Percentiles rank a stretch among this genome's conserved stretches.
Conservation (phyloP, 2,797 vertebrate genomes). For the Sphenopsis melanotis region DNA sequence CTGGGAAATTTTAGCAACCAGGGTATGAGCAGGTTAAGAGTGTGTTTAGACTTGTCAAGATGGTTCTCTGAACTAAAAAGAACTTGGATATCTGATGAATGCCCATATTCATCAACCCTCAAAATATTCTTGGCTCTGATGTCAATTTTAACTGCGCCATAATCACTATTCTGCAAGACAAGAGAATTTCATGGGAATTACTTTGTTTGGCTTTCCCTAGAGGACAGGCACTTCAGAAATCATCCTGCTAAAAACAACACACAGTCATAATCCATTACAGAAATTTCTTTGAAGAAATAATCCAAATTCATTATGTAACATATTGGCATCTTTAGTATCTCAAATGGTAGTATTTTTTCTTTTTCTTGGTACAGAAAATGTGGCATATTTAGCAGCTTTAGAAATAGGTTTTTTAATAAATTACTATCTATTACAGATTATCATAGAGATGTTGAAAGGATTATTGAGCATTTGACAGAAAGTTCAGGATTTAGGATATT, state of each 20-base stretch:
- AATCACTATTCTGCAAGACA: accelerated
- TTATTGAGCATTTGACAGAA: neutral
- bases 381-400: neutral
- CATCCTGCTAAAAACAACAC: neutral
- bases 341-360: neutral
- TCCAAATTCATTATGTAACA: neutral
- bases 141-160: neutral
- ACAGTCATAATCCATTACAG: neutral
- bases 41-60: neutral
- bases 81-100: neutral
- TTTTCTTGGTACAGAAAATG: neutral
- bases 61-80: neutral
- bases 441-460: neutral
- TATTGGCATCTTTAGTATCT: neutral
- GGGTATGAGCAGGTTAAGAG: neutral
- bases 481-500: neutral
- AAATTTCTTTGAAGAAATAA: neutral
- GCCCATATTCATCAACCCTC: neutral
- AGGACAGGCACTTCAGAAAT: neutral
- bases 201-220: neutral
- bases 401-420: neutral
- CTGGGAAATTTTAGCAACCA: neutral
- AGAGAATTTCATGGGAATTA: neutral
- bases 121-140: neutral
- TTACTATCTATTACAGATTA: neutral